Conservation (phyloP, 2,113 vertebrate genomes). For the Mustelus asterias region DNA sequence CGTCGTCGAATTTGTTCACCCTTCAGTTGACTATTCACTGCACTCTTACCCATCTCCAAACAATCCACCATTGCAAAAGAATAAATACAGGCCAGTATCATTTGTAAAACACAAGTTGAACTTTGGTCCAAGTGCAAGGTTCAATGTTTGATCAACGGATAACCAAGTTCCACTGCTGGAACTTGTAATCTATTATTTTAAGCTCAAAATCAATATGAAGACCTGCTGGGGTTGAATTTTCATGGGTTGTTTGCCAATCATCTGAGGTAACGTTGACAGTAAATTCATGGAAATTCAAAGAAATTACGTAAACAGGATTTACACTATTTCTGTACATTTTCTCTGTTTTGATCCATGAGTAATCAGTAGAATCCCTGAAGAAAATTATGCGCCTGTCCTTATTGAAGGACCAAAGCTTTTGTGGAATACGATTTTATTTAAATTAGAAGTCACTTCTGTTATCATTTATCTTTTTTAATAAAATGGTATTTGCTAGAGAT, state of each 20-base stretch:
- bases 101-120: neutral
- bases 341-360: neutral
- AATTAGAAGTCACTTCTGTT: constrained; percentile 7
- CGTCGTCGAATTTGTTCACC: neutral
- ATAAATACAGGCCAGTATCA: neutral
- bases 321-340: neutral
- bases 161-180: neutral
- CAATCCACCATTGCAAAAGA: neutral
- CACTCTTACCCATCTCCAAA: neutral
- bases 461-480: neutral
- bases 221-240: neutral
- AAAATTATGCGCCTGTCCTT: neutral
- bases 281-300: neutral
- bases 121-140: neutral
- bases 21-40: neutral
- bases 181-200: neutral
- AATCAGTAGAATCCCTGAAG: neutral
- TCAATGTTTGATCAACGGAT: neutral
- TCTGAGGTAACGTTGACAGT: too few species aligned
- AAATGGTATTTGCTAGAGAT: neutral
- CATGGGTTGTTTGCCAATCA: neutral
- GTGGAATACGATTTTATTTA: constrained; percentile 5
- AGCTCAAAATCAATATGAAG: neutral
- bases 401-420: neutral
- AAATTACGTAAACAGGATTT: neutral